These are phyloP conservation scores for Drosophila nigricruria DNA, from an alignment of 2,888 invertebrate genomes.

Conservation along the genomic window DNA sequence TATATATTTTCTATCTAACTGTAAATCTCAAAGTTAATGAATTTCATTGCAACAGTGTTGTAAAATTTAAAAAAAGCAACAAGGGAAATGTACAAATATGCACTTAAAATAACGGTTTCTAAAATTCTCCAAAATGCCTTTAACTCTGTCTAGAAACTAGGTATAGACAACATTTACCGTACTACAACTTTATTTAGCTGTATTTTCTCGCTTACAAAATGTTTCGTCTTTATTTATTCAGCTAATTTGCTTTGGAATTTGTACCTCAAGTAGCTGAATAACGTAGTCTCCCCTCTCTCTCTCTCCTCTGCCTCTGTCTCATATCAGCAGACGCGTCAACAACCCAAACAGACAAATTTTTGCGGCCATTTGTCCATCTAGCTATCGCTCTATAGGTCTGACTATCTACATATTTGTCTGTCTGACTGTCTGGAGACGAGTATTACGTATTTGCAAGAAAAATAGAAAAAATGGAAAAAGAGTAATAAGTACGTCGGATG, in stretches of 20 bases:
- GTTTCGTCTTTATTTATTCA: constrained; percentile 2
- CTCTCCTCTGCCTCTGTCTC: background rate
- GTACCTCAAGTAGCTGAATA: constrained; percentile 33
- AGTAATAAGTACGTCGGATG: constrained; percentile 23
- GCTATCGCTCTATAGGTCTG: constrained; percentile 21
- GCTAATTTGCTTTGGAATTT: constrained; percentile 43
- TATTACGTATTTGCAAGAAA: constrained; percentile 19
- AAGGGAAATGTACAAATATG: too few species aligned
- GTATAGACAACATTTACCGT: background rate
- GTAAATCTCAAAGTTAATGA: too few species aligned
- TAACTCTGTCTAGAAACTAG: background rate
- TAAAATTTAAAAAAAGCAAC: too few species aligned
- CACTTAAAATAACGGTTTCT: background rate
- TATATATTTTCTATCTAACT: too few species aligned
- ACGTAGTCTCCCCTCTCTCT: background rate
- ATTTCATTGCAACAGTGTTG: too few species aligned
- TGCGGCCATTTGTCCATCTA: constrained; percentile 16
- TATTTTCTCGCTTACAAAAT: background rate
- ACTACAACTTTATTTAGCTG: constrained; percentile 5
- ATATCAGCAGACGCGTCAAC: constrained; percentile 39
- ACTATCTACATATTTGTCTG: constrained; percentile 12
- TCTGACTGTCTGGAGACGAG: constrained; percentile 14
- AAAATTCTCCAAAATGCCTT: background rate
- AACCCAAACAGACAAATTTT: constrained; percentile 26
- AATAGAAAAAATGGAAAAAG: background rate